These are phyloP conservation scores for Ceyx cyanopectus DNA, from an alignment of 2,113 vertebrate genomes.

Conservation along the genomic window DNA sequence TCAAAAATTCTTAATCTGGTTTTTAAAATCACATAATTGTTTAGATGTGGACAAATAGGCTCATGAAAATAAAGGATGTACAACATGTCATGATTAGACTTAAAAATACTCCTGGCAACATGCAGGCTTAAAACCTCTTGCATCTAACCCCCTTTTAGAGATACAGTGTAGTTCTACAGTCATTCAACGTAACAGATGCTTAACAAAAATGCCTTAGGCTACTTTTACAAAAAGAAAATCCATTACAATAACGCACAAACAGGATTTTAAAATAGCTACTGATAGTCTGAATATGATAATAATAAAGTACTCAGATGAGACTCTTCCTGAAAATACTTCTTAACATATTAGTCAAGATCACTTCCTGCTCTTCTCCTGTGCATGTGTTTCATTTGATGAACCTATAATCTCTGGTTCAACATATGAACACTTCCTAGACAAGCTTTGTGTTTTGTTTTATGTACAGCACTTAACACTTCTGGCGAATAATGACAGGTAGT, in stretches of 20 bases:
- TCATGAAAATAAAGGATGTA: background rate
- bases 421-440: background rate
- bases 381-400: background rate
- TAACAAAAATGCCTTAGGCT: background rate
- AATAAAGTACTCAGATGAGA: background rate
- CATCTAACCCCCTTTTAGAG: background rate
- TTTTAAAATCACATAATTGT: constrained; percentile 8
- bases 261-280: background rate
- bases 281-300: background rate
- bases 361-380: background rate
- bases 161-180: background rate
- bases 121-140: background rate
- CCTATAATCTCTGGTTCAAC: background rate
- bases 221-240: background rate
- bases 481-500: background rate
- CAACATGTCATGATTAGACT: background rate
- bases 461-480: background rate
- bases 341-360: background rate
- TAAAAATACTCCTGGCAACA: background rate
- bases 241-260: background rate
- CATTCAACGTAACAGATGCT: background rate
- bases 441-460: background rate
- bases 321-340: background rate
- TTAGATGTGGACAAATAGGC: background rate
- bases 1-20: constrained; percentile 5